Base-by-base conservation (phyloP, 2,888 invertebrate genomes). In the Seira sanloemensis region DNA sequence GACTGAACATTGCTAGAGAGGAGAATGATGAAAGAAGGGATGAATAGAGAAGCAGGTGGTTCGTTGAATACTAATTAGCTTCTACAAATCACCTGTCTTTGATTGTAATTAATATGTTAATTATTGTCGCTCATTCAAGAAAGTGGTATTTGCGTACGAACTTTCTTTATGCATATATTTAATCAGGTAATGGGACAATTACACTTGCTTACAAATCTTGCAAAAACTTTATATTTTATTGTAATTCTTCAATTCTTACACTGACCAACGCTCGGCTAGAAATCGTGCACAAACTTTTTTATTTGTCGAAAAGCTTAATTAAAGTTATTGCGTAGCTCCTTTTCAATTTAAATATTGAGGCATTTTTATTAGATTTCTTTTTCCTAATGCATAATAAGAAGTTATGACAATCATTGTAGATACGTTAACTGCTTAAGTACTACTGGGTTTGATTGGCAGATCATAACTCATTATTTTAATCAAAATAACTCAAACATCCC, bases 91-190 rank as follows among this genome's bases (percentile, higher is more conserved):
- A 81, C n/a, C 71, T 81, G 81, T 72, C 76, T 71, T 75, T 81
- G 68, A 75, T 74, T 62, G 80, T 75, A 80, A 80, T 80, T 80
- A 80, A 80, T 80, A 80, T 80, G 80, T 80, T 80, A 80, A 80
- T 80, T 79, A 79, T 79, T 74, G 37, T 67, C 74, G 37, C 80
- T 37, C 12, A 37, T 12, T 12, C 19, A 68, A 50, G 23, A 58
- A 72, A 62, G 25, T 71, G 37, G 12, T 37, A 37, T 37, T 12
- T 37, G 37, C 37, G n/a, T n/a, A n/a, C n/a, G 5, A 12, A 37
- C 37, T 37, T 66, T 18, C 68, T 19, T 68, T 50, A 21, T 9
- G 23, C 25, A 68, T 16, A n/a, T 1, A 1, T 23, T 74, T 62
- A n/a, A 19, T n/a, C 7, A 73, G 25, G n/a, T n/a, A n/a, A n/a